A percentile compares a stretch with the other conserved stretches of the same genome.
phyloP scores from a whole-genome alignment of 2,113 vertebrate genomes.

The Leptodactylus fuscus region DNA sequence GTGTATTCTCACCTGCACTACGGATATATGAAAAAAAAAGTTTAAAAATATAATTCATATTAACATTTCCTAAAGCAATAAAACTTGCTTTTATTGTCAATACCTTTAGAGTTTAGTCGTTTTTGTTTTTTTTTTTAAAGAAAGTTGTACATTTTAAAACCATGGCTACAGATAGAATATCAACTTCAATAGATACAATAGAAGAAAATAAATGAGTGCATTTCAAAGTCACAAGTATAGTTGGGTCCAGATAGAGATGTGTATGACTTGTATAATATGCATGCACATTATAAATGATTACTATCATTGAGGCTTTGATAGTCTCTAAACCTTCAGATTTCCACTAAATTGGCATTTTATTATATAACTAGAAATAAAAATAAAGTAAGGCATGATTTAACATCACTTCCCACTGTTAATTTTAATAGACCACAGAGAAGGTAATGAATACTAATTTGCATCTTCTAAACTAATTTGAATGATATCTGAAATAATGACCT shows the following conservation, averaged over 20 bases:
- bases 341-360: conserved; percentile 22
- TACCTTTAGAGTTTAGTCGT: too few species aligned
- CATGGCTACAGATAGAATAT: too few species aligned
- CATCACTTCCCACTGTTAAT: conserved; percentile 28
- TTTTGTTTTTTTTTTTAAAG: too few species aligned
- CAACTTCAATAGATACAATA: not conserved
- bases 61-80: too few species aligned
- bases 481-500: conserved; percentile 23
- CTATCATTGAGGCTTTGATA: not conserved
- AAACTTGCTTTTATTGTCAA: too few species aligned
- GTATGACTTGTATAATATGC: not conserved
- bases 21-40: too few species aligned
- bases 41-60: too few species aligned
- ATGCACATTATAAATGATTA: conserved; percentile 14
- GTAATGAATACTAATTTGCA: conserved; percentile 16
- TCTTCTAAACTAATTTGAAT: conserved; percentile 12
- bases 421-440: not conserved
- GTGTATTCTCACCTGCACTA: too few species aligned
- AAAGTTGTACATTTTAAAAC: too few species aligned
- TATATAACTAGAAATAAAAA: not conserved
- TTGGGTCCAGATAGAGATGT: not conserved
- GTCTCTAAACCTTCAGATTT: not conserved
- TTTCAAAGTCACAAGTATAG: conserved; percentile 13
- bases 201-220: not conserved
- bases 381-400: not conserved